Conservation (phyloP, 1,140 invertebrate species). For the Aricia agestis region DNA sequence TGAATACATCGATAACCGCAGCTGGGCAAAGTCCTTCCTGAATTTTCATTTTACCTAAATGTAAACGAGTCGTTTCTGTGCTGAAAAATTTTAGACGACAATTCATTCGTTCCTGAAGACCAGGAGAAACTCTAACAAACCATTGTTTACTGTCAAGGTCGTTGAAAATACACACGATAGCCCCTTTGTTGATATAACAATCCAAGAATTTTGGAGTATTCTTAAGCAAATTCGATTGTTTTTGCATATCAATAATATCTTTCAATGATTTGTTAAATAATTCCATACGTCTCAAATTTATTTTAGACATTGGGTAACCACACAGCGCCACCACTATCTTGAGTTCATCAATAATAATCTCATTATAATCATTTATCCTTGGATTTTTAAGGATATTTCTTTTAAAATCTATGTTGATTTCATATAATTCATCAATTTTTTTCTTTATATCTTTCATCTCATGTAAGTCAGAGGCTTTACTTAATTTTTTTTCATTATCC, state of each 20-base stretch:
- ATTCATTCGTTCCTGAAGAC: constrained; percentile 59
- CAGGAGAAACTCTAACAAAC: constrained; percentile 52
- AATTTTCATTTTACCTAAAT: constrained; percentile 54
- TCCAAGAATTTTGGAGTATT: constrained; percentile 50
- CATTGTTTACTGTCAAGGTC: constrained; percentile 55
- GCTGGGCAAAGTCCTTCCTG: constrained; percentile 49
- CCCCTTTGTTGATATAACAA: constrained; percentile 61
- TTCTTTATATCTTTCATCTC: constrained; percentile 47
- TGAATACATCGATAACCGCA: constrained; percentile 51
- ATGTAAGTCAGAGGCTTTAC: constrained; percentile 9
- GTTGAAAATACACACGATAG: constrained; percentile 62
- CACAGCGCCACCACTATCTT: constrained; percentile 55
- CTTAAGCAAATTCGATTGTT: constrained; percentile 54
- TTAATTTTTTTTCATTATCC: constrained; percentile 19
- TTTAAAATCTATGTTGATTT: constrained; percentile 37
- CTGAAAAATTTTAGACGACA: constrained; percentile 48
- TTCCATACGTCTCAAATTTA: constrained; percentile 52
- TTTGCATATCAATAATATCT: constrained; percentile 61
- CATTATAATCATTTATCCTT: constrained; percentile 54
- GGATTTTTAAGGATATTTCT: constrained; percentile 49
- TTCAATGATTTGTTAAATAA: constrained; percentile 45
- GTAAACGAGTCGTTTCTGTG: constrained; percentile 52
- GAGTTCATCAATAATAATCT: constrained; percentile 45
- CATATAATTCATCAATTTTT: constrained; percentile 24
- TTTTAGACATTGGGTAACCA: constrained; percentile 58